These are phyloP conservation scores for Amiota communis DNA, from an alignment of 2,888 invertebrate genomes.

Conservation along the genomic window DNA sequence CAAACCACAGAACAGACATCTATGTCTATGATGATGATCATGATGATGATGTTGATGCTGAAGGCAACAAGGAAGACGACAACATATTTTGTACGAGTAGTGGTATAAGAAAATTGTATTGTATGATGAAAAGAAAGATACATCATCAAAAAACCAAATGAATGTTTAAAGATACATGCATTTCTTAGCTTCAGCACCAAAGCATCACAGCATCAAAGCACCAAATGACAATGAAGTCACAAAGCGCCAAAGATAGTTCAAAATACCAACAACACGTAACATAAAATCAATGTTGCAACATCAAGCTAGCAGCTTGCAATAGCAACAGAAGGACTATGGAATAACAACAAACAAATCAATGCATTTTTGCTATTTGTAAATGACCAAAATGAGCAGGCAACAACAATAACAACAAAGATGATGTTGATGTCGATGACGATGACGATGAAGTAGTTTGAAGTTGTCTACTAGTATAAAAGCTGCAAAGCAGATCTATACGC, in stretches of 20 bases:
- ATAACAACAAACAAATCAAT: slow-evolving; percentile 53
- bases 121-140: neutral
- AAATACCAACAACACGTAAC: neutral
- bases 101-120: neutral
- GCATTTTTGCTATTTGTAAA: slow-evolving; percentile 66
- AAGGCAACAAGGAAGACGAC: neutral
- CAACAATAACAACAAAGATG: slow-evolving; percentile 19
- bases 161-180: slow-evolving; percentile 12
- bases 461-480: no score
- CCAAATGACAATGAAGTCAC: slow-evolving; percentile 8
- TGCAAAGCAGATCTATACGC: no score
- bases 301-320: neutral
- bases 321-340: no score
- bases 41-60: no score
- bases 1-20: neutral
- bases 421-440: slow-evolving; percentile 8
- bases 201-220: neutral
- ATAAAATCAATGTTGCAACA: slow-evolving; percentile 25
- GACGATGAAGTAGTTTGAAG: neutral
- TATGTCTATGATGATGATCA: no score
- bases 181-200: neutral
- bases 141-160: slow-evolving; percentile 6
- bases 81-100: neutral
- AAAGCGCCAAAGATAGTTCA: slow-evolving; percentile 17
- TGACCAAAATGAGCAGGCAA: slow-evolving; percentile 58